phyloP scores from a whole-genome alignment of 2,113 vertebrate species.

The Taxidea taxus region DNA sequence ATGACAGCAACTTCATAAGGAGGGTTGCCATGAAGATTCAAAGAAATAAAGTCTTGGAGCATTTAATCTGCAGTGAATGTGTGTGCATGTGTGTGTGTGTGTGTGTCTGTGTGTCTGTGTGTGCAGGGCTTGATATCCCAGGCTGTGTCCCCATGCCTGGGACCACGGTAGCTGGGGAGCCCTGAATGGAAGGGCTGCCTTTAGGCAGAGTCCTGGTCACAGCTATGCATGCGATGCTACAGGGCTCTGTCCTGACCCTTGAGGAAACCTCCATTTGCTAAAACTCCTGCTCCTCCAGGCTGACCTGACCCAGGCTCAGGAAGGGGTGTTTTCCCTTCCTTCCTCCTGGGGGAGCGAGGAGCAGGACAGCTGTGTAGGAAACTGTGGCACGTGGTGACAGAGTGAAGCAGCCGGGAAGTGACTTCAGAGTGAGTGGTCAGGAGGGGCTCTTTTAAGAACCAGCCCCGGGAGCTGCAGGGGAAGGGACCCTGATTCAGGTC shows the following conservation, averaged over 20 bases:
- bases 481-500: background rate
- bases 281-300: background rate
- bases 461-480: background rate
- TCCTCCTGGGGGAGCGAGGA: background rate
- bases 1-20: background rate
- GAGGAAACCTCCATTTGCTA: background rate
- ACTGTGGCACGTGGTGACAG: background rate
- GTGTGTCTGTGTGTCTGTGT: no score
- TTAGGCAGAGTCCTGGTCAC: background rate
- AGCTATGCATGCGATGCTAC: fast-evolving
- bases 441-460: background rate
- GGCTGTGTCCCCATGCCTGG: background rate
- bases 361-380: background rate
- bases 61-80: background rate
- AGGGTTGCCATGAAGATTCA: background rate
- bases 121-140: background rate
- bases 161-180: background rate
- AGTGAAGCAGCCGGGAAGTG: background rate
- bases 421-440: background rate
- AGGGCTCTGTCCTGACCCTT: background rate
- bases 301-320: background rate
- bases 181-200: background rate
- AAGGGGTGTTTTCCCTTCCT: background rate
- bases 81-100: fast-evolving
- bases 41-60: background rate